Conservation (phyloP, 2,113 vertebrate genomes). For the Gobiocypris rarus region DNA sequence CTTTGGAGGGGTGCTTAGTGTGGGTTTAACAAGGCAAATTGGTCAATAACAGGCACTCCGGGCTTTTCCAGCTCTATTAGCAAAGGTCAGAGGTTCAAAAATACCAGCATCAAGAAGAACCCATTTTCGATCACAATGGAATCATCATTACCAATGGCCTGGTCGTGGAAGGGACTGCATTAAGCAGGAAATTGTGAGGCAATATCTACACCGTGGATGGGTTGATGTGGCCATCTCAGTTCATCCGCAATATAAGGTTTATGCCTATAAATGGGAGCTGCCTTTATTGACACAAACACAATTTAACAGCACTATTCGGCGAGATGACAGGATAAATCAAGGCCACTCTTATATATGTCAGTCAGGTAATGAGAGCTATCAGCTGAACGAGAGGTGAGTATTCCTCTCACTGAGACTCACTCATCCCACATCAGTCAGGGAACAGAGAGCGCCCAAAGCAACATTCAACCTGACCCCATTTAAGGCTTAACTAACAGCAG, state of each 20-base stretch:
- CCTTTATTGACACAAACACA: constrained; percentile 50
- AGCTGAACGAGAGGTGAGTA: constrained; percentile 42
- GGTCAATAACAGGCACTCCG: constrained; percentile 69
- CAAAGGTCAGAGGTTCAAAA: constrained; percentile 70
- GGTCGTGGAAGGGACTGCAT: constrained; percentile 22
- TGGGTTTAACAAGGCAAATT: constrained; percentile 73
- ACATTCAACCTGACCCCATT: constrained; percentile 61
- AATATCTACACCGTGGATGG: constrained; percentile 9
- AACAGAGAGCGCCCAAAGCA: constrained; percentile 53
- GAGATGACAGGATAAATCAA: constrained; percentile 51
- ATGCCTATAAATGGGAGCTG: constrained; percentile 20
- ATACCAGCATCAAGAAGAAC: constrained; percentile 58
- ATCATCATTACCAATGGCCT: constrained; percentile 41
- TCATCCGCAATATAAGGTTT: constrained; percentile 34
- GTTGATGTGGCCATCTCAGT: constrained; percentile 34
- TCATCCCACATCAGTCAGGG: constrained; percentile 53
- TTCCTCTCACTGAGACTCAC: constrained; percentile 51
- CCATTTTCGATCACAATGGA: constrained; percentile 56
- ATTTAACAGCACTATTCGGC: constrained; percentile 33
- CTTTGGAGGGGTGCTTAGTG: constrained; percentile 63
- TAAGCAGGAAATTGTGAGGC: constrained; percentile 45
- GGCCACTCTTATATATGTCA: constrained; percentile 47
- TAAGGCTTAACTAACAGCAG: constrained; percentile 63
- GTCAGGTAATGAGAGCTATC: constrained; percentile 52
- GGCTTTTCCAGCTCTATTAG: constrained; percentile 58